Evolutionary conservation across 2,797 vertebrate species (phyloP).

Genomic region (Echiichthys vipera): DNA sequence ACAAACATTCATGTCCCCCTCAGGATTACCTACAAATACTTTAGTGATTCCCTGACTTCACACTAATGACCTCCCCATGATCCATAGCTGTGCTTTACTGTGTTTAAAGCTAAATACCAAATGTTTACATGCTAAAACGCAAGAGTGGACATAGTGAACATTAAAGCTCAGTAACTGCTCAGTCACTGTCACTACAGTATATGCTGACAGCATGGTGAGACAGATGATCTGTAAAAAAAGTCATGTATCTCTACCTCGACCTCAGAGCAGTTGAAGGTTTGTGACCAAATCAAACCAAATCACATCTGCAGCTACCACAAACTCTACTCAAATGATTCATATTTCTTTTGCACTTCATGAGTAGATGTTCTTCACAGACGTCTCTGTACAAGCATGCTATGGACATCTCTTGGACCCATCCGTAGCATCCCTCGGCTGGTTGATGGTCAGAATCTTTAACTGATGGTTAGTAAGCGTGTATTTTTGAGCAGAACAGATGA

Average conservation of each 20-base stretch:
- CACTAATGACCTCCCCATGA: background rate
- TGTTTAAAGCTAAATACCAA: background rate
- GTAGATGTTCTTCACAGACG: background rate
- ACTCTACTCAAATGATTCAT: background rate
- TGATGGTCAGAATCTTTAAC: too few relatives aligned
- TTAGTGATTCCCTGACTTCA: background rate
- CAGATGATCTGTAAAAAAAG: too few relatives aligned
- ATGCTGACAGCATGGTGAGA: too few relatives aligned
- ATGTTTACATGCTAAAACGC: background rate
- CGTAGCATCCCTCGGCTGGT: too few relatives aligned
- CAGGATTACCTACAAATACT: background rate
- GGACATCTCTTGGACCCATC: conserved; percentile 6
- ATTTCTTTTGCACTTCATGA: background rate
- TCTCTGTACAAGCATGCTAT: background rate
- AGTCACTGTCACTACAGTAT: too few relatives aligned
- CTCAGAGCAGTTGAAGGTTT: too few relatives aligned
- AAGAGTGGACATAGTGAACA: background rate
- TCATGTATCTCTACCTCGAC: too few relatives aligned
- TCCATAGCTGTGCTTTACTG: background rate
- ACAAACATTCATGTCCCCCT: background rate
- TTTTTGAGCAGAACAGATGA: too few relatives aligned
- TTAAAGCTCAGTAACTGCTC: too few relatives aligned
- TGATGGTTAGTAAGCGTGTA: too few relatives aligned
- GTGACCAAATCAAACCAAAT: background rate
- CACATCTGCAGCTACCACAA: background rate